These are phyloP conservation scores for Phocoena sinus DNA, from an alignment of 2,113 vertebrate species.

Conservation along the genomic window DNA sequence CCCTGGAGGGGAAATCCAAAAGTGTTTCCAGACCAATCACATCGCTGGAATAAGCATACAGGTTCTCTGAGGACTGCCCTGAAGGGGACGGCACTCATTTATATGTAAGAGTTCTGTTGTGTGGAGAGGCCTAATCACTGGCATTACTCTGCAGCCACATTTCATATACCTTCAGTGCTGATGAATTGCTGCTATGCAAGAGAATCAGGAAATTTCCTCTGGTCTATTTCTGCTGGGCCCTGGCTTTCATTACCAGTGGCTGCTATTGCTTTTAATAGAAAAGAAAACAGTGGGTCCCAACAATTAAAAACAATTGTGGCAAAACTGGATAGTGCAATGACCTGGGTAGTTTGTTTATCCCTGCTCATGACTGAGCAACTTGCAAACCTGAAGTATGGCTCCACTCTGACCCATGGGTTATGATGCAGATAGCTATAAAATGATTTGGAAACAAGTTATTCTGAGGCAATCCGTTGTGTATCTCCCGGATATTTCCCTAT, in stretches of 20 bases:
- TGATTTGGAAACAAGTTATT: background rate
- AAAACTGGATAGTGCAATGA: background rate
- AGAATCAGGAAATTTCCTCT: constrained; percentile 29
- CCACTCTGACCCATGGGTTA: background rate
- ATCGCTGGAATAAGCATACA: background rate
- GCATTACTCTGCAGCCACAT: constrained; percentile 22
- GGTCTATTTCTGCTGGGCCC: constrained; percentile 19
- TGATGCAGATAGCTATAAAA: background rate
- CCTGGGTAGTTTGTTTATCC: background rate
- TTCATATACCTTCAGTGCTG: constrained; percentile 28
- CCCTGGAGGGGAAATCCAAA: constrained; percentile 10
- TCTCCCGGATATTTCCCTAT: background rate
- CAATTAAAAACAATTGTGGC: constrained; percentile 31
- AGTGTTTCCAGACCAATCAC: constrained; percentile 49
- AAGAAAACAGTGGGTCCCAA: constrained; percentile 17
- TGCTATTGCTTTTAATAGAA: constrained; percentile 26
- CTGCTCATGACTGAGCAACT: background rate
- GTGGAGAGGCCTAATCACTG: background rate
- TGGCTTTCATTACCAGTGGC: constrained; percentile 40
- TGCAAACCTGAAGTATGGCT: background rate
- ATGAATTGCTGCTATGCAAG: constrained; percentile 15
- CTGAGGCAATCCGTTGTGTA: background rate
- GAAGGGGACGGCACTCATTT: background rate
- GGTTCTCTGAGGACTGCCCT: background rate
- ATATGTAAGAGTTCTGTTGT: background rate